phyloP scores from a whole-genome alignment of 2,113 vertebrate genomes.

The Antechinus stuartii region DNA sequence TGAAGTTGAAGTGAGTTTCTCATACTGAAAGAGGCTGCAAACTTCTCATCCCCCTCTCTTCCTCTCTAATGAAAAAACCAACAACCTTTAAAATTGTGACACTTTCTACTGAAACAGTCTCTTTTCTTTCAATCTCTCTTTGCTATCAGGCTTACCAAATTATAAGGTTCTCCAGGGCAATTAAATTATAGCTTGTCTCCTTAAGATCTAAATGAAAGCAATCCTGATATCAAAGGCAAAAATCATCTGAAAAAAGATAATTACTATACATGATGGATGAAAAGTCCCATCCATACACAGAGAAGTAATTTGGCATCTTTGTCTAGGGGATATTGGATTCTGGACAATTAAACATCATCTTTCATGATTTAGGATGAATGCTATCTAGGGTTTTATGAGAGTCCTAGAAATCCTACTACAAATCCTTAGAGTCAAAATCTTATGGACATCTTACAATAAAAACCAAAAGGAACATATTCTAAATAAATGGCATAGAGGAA shows the following conservation, averaged over 20 bases:
- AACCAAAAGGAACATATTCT: constrained; percentile 57
- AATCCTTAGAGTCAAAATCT: constrained; percentile 69
- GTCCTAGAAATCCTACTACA: constrained; percentile 57
- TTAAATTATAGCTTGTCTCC: constrained; percentile 70
- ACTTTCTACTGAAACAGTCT: constrained; percentile 28
- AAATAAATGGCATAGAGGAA: constrained; percentile 51
- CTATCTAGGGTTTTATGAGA: constrained; percentile 53
- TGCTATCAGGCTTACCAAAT: constrained; percentile 64
- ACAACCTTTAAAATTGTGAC: not conserved
- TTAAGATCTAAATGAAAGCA: constrained; percentile 66
- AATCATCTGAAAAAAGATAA: constrained; percentile 61
- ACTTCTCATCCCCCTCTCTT: not conserved
- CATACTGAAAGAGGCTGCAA: not conserved
- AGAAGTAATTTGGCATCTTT: constrained; percentile 48
- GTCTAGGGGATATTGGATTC: constrained; percentile 63
- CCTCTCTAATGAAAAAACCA: not conserved
- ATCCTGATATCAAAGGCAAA: constrained; percentile 72
- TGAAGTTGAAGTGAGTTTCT: not conserved
- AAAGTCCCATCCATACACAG: constrained; percentile 60
- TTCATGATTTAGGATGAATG: constrained; percentile 53
- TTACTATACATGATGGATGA: constrained; percentile 62
- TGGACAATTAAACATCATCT: constrained; percentile 59
- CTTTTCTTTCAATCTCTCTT: constrained; percentile 55
- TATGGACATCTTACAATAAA: constrained; percentile 52
- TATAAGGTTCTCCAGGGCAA: constrained; percentile 75